phyloP scores from a whole-genome alignment of 2,888 invertebrate species.

The Epirrhoe alternata region DNA sequence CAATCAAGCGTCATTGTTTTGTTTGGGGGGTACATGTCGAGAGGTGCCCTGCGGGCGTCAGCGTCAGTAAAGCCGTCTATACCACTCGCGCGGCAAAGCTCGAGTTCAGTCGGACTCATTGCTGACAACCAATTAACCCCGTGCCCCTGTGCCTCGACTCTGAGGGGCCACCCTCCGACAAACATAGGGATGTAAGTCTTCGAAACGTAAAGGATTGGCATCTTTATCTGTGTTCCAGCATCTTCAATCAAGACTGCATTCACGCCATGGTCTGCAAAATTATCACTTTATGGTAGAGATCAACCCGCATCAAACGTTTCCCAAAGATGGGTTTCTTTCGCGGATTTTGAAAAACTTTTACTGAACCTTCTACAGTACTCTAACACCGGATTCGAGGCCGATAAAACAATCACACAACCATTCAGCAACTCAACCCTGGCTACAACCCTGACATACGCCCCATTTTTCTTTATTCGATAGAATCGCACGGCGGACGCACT shows the following conservation, averaged over 20 bases:
- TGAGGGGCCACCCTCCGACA: slow-evolving; percentile 19
- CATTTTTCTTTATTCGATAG: slow-evolving; percentile 81
- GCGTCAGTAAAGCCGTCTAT: slow-evolving; percentile 53
- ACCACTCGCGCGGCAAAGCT: slow-evolving; percentile 57
- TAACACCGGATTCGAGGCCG: slow-evolving; percentile 13
- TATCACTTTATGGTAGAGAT: not conserved
- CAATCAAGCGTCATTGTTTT: slow-evolving; percentile 63
- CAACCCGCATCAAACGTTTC: slow-evolving; percentile 4
- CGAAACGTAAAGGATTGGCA: not conserved
- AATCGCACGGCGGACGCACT: slow-evolving; percentile 68
- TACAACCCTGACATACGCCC: slow-evolving; percentile 55
- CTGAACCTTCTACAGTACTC: slow-evolving; percentile 10
- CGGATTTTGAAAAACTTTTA: slow-evolving; percentile 17
- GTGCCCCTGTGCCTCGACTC: slow-evolving; percentile 58
- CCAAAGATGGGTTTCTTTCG: too few species aligned
- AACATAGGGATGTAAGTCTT: slow-evolving; percentile 17
- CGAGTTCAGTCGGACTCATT: slow-evolving; percentile 68
- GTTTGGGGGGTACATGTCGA: slow-evolving; percentile 60
- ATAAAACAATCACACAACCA: slow-evolving; percentile 26
- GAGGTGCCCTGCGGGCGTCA: slow-evolving; percentile 36
- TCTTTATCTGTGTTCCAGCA: not conserved
- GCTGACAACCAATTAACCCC: slow-evolving; percentile 83
- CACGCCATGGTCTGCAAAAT: not conserved
- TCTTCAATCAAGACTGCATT: not conserved
- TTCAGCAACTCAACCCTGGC: slow-evolving; percentile 26